These are phyloP conservation scores for Tenualosa thibaudeaui DNA, from an alignment of 2,797 vertebrate genomes.

Conservation along the genomic window DNA sequence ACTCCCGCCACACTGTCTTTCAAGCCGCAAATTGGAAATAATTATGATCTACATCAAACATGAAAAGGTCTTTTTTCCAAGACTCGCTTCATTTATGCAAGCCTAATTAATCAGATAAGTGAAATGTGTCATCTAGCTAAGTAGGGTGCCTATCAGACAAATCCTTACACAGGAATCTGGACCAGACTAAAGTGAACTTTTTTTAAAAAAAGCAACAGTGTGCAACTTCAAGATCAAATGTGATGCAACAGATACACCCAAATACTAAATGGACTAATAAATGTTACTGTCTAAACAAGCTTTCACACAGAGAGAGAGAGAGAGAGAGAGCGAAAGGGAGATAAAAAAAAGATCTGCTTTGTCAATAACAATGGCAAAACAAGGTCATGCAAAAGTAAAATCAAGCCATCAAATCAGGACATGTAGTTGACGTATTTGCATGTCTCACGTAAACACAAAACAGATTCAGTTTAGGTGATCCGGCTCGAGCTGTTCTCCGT, in stretches of 20 bases:
- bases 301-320: not conserved
- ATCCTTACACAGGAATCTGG: not conserved
- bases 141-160: not conserved
- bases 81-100: not conserved
- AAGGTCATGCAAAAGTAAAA: not conserved
- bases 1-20: not conserved
- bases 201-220: too few relatives aligned
- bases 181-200: not conserved
- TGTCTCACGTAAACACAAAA: not conserved
- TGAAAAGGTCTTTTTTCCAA: not conserved
- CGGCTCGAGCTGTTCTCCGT: not conserved
- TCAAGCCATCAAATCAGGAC: not conserved
- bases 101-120: not conserved
- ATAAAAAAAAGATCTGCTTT: not conserved
- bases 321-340: not conserved
- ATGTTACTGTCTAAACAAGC: not conserved
- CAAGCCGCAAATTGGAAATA: not conserved
- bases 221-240: not conserved
- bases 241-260: not conserved
- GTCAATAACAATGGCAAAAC: not conserved
- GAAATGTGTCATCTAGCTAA: conserved; percentile 17
- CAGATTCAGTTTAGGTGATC: not conserved
- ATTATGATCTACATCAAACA: not conserved
- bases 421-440: not conserved
- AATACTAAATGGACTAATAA: not conserved